A percentile compares a stretch with the other conserved stretches of the same genome.
These are phyloP conservation scores for Melinopterus prodromus DNA, from an alignment of 2,888 invertebrate genomes.

Conservation along the genomic window DNA sequence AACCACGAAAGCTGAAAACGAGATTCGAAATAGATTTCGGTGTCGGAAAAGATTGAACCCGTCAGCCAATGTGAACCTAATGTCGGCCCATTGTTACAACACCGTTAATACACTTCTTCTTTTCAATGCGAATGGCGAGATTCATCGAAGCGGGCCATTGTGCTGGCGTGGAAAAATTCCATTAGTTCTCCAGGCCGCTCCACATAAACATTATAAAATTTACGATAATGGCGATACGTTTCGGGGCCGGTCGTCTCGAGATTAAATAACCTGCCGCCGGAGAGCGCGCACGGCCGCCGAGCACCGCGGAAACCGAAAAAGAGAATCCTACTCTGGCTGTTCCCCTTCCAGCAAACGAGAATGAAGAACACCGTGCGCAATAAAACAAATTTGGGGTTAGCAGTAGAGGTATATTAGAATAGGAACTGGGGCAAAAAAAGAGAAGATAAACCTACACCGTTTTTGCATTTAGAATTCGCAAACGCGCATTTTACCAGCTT, in stretches of 20 bases:
- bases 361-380: background rate
- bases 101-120: constrained; percentile 4
- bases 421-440: background rate
- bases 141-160: background rate
- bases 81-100: background rate
- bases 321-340: background rate
- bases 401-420: background rate
- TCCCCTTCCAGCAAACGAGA: background rate
- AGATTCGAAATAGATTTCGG: background rate
- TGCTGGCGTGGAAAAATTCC: constrained; percentile 4
- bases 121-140: background rate
- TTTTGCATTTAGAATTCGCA: background rate
- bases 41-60: background rate
- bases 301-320: background rate
- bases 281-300: background rate
- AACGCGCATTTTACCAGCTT: background rate
- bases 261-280: background rate
- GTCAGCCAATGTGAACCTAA: background rate
- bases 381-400: background rate
- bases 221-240: constrained; percentile 4
- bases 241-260: background rate
- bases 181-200: background rate
- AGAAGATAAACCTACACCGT: background rate
- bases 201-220: constrained; percentile 4
- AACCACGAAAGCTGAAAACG: background rate